These are phyloP conservation scores for Deladenus siricidicola DNA, from an alignment of 2,888 invertebrate genomes.

Conservation along the genomic window DNA sequence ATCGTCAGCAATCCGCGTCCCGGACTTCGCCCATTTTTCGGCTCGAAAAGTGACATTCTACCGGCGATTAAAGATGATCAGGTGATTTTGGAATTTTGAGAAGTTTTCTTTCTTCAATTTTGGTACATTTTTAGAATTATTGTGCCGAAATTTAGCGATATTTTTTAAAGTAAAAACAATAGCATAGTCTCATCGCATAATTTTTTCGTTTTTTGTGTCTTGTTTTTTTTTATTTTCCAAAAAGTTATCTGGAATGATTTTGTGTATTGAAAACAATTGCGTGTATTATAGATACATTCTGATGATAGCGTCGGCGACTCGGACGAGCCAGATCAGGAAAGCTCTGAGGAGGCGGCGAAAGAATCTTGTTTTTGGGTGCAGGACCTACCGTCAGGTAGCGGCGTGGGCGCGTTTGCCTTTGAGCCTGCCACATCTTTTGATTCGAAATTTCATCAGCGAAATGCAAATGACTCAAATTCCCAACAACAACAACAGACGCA, in stretches of 20 bases:
- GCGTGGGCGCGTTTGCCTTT: not conserved
- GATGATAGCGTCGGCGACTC: conserved; percentile 6
- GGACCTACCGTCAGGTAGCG: not conserved
- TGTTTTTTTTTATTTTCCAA: no score
- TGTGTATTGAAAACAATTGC: no score
- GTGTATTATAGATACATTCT: conserved; percentile 7
- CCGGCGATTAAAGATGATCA: conserved; percentile 27
- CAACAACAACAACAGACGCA: not conserved
- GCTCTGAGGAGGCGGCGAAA: conserved; percentile 5
- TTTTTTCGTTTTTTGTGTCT: not conserved
- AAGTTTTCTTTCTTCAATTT: conserved; percentile 4
- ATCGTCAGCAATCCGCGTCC: conserved; percentile 48
- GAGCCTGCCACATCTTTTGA: no score
- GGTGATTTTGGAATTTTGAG: not conserved
- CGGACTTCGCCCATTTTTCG: conserved; percentile 40
- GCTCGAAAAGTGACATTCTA: conserved; percentile 33
- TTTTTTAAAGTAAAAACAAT: no score
- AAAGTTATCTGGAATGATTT: no score
- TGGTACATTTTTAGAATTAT: not conserved
- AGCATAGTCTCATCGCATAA: no score
- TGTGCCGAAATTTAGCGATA: no score
- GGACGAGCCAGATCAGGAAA: conserved; percentile 7
- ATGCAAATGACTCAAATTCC: not conserved
- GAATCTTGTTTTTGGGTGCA: conserved; percentile 1
- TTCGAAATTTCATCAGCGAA: no score